Conservation (phyloP, 2,888 invertebrate species). For the Onthophagus sagittarius region DNA sequence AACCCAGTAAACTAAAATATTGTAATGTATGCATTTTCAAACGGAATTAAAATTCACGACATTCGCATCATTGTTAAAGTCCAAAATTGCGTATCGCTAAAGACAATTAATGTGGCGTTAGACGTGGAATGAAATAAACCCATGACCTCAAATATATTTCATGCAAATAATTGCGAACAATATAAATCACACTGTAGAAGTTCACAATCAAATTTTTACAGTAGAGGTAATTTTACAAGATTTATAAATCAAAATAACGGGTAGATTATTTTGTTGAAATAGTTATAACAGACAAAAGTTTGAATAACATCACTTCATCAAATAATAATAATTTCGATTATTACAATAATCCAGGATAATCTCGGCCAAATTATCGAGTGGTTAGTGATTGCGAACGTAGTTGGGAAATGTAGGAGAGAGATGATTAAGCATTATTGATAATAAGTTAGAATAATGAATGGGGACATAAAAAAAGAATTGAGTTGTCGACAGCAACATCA, state of each 20-base stretch:
- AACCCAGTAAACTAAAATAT: background rate
- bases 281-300: background rate
- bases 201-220: background rate
- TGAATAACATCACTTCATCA: background rate
- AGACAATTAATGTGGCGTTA: background rate
- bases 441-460: too few relatives aligned
- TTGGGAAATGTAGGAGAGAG: too few relatives aligned
- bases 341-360: too few relatives aligned
- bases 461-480: too few relatives aligned
- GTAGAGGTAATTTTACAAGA: background rate
- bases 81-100: background rate
- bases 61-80: background rate
- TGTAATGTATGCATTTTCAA: too few relatives aligned
- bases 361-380: too few relatives aligned
- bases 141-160: too few relatives aligned
- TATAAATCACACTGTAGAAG: background rate
- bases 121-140: background rate
- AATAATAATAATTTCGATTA: background rate
- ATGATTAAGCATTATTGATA: too few relatives aligned
- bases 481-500: too few relatives aligned
- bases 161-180: background rate
- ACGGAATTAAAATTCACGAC: background rate
- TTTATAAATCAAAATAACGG: background rate
- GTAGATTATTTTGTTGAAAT: background rate
- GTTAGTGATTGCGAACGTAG: too few relatives aligned